Percentiles rank a stretch among this genome's conserved stretches.
These are phyloP conservation scores for Neodon shergylaensis DNA, from an alignment of 2,113 vertebrate genomes.

Conservation along the genomic window DNA sequence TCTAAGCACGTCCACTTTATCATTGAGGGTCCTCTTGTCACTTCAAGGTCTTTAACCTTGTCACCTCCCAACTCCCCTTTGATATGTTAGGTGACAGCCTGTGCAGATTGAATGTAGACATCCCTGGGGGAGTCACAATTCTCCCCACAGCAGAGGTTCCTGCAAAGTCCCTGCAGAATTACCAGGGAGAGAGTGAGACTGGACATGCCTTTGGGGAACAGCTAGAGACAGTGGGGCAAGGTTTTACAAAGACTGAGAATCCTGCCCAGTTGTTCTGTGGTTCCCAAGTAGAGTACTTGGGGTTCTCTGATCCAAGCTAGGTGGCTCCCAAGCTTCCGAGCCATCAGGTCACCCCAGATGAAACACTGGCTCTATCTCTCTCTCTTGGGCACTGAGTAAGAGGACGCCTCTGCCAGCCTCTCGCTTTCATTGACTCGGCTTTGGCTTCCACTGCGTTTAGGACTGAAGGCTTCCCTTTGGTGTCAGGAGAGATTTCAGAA, in stretches of 20 bases:
- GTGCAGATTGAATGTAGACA: background rate
- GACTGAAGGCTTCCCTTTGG: background rate
- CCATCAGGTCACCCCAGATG: too few relatives aligned
- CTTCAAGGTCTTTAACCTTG: background rate
- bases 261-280: background rate
- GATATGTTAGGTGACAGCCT: background rate
- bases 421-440: background rate
- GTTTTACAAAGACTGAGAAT: background rate
- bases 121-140: background rate
- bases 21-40: background rate
- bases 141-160: background rate
- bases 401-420: background rate
- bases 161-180: background rate
- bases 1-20: background rate
- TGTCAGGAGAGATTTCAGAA: background rate
- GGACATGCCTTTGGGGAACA: background rate
- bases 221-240: background rate
- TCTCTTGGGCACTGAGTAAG: background rate
- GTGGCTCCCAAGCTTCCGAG: background rate
- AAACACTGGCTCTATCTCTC: background rate
- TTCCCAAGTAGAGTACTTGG: background rate
- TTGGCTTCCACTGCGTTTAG: background rate
- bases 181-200: background rate
- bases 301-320: background rate
- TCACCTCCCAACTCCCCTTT: background rate